A percentile compares a stretch with the other conserved stretches of the same genome.
phyloP scores from a whole-genome alignment of 2,888 invertebrate genomes.

The Eristalis pertinax region DNA sequence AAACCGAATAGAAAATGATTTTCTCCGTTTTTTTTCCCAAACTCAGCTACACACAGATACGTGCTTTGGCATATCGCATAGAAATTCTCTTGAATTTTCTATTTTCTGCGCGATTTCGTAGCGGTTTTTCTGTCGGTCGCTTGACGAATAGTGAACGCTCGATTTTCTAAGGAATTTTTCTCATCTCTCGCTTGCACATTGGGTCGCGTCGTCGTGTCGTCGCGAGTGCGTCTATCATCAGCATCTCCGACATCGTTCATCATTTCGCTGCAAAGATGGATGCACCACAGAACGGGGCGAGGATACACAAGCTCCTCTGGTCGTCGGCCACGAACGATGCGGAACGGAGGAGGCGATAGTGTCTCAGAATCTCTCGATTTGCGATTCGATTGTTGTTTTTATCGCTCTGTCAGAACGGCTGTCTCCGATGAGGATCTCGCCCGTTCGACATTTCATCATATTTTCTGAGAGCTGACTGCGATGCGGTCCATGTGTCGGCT shows the following conservation, averaged over 20 bases:
- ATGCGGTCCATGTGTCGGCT: constrained; percentile 48
- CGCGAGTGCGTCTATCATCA: constrained; percentile 51
- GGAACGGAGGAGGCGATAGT: constrained; percentile 19
- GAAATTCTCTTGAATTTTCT: constrained; percentile 49
- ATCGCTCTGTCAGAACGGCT: constrained; percentile 23
- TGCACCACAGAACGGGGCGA: not conserved
- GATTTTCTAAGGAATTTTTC: constrained; percentile 66
- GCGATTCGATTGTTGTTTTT: constrained; percentile 41
- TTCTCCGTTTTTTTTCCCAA: constrained; percentile 20
- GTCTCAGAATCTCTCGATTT: constrained; percentile 25
- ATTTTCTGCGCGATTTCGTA: constrained; percentile 44
- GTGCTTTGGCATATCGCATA: constrained; percentile 22
- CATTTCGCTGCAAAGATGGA: constrained; percentile 23
- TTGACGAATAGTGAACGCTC: constrained; percentile 65
- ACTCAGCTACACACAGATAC: not conserved
- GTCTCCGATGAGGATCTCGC: constrained; percentile 30
- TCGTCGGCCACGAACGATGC: too few relatives aligned
- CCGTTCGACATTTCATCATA: constrained; percentile 40
- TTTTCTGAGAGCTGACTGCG: constrained; percentile 34
- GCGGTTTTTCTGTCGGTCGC: constrained; percentile 13
- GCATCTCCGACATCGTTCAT: constrained; percentile 61
- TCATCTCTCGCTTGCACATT: constrained; percentile 4
- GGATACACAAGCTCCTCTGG: not conserved
- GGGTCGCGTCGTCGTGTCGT: not conserved
- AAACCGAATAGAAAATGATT: constrained; percentile 1